Base-by-base conservation (phyloP, 2,113 vertebrate species). In the Ariopsis seemanni region DNA sequence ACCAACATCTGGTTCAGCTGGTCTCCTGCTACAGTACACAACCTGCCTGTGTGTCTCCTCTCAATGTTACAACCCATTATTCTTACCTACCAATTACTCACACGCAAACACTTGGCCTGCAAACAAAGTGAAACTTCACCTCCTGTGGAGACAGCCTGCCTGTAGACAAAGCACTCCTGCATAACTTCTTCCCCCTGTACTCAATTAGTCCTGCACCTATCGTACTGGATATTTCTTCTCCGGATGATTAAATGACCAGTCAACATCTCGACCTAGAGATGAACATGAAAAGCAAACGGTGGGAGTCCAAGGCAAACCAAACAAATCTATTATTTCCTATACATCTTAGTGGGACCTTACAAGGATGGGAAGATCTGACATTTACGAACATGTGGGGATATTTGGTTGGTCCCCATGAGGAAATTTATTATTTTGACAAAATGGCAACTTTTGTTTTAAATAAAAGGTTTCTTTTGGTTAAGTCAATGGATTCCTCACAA, bases 211-310 rank as follows among this genome's bases (percentile, higher is more conserved):
- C 90, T 91, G 86, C 75, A 69, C 83, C 58, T 86, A 83, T 88
- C 82, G 77, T 53, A 62, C 50, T 89, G 74, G 60, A 75, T 42
- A 53, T 71, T 75, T 88, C 84, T 86, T 82, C 75, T 50, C 58
- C 48, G 78, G 58, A 89, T 89, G 88, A 94, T 88, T 86, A 92
- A 42, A 93, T 79, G 90, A 91, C 74, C 81, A 85, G 82, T 90
- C 88, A 90, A 89, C 90, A 90, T 80, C 78, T 67, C 69, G 2
- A 91, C 69, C 57, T 50, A 82, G 87, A 52, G 58, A 75, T 82
- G 86, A 87, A 92, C 87, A 90, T 84, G 69, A 53, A 92, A 89
- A 87, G 88, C 75, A 91, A 92, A 89, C 81, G 20, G 62, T 78
- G 60, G 53, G 48, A 82, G 89, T 89, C 87, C 89, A 88, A 90